These are phyloP conservation scores for Hirundo rustica DNA, from an alignment of 2,797 vertebrate species.

Conservation along the genomic window DNA sequence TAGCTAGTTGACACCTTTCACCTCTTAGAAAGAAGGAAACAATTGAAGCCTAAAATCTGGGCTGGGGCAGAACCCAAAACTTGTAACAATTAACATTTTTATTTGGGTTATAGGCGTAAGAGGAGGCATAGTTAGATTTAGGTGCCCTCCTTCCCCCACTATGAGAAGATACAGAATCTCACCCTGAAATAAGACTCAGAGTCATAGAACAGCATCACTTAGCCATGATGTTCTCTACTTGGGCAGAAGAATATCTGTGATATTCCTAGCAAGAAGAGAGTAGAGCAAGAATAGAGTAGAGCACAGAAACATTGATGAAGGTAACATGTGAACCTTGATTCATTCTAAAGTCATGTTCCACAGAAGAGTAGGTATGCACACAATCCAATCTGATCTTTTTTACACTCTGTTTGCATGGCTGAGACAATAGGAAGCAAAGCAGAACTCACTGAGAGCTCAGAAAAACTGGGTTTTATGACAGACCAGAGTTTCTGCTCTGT, in stretches of 20 bases:
- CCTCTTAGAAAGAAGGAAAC: neutral
- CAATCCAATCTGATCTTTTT: neutral
- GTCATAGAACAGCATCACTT: neutral
- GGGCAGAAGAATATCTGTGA: neutral
- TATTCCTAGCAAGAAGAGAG: neutral
- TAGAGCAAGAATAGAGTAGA: neutral
- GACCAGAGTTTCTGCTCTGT: neutral
- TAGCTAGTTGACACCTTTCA: neutral
- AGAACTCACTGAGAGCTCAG: neutral
- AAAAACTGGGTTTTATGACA: neutral
- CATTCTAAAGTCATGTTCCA: neutral
- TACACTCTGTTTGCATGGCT: neutral
- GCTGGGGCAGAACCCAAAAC: neutral
- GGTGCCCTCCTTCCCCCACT: neutral
- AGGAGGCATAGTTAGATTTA: neutral
- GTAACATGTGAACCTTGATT: neutral
- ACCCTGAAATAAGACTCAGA: neutral
- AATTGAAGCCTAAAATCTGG: fast-evolving
- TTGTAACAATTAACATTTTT: neutral
- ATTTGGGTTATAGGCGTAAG: neutral
- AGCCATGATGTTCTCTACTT: neutral
- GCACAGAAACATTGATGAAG: neutral
- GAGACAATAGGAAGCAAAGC: neutral
- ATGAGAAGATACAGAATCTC: neutral
- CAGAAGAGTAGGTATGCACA: neutral